Evolutionary conservation across 2,797 vertebrate species (phyloP).

Genomic region (Hephaestus fuliginosus): DNA sequence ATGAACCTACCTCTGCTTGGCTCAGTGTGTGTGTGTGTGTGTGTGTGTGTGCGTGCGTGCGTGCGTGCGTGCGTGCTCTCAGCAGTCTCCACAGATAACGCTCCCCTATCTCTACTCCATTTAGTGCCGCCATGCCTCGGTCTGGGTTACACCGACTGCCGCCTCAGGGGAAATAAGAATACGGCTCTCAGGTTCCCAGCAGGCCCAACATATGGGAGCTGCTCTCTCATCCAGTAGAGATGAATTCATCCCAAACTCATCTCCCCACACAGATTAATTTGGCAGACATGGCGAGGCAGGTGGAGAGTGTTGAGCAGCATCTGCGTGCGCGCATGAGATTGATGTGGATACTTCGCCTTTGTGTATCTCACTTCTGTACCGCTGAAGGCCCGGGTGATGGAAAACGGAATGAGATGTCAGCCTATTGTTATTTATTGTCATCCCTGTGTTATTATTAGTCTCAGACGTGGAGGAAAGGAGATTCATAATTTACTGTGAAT

Average conservation of each 20-base stretch:
- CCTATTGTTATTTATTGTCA: conserved; percentile 53
- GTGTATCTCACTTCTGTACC: conserved; percentile 43
- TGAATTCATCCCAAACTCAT: conserved; percentile 79
- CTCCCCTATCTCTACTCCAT: conserved; percentile 72
- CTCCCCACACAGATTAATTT: conserved; percentile 75
- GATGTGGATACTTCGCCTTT: conserved; percentile 58
- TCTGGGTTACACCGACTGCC: conserved; percentile 63
- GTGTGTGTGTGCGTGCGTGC: conserved; percentile 4
- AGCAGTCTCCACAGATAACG: conserved; percentile 63
- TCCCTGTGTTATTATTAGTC: conserved; percentile 50
- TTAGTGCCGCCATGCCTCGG: conserved; percentile 66
- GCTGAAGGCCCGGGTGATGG: conserved; percentile 47
- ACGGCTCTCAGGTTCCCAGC: conserved; percentile 73
- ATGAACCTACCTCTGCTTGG: conserved; percentile 56
- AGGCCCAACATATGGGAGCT: conserved; percentile 75
- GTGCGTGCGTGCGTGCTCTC: conserved; percentile 17
- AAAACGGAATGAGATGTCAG: conserved; percentile 57
- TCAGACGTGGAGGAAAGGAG: conserved; percentile 32
- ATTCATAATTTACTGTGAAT: conserved; percentile 42
- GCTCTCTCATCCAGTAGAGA: conserved; percentile 70
- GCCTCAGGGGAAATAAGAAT: conserved; percentile 80
- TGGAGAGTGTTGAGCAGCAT: conserved; percentile 67
- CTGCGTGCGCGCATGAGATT: conserved; percentile 59
- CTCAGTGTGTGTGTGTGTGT: conserved; percentile 13
- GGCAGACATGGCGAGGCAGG: conserved; percentile 72